Base-by-base conservation (phyloP, 2,797 vertebrate genomes). In the Acrocephalus scirpaceus region DNA sequence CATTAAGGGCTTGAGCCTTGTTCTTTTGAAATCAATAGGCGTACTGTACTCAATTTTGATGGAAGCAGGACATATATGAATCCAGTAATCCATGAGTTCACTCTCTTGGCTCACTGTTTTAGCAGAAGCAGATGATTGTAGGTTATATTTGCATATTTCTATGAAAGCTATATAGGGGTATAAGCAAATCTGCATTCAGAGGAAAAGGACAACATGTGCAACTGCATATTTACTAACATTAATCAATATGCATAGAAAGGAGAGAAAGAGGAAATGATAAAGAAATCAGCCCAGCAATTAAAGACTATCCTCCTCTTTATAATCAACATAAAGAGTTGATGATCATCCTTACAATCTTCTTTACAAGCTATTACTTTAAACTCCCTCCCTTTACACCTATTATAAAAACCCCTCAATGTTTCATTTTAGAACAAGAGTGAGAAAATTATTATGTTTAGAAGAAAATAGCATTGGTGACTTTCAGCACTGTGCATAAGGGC, bases 251-350 rank as follows among this genome's bases (percentile, higher is more conserved):
- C 94, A 94, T 64, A 91, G 86, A 90, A 87, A 96, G 76, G 64
- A 85, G 78, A 97, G 86, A 97, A 96, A 92, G 40, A 88, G 77
- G 88, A 95, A 94, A 91, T 65, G 48, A 90, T 93, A 84, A 96
- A 96, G 78, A 96, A 92, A 96, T 91, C 78, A 94, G 71, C 88
- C 91, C 84, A 96, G 92, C 86, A 95, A 94, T 96, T 95, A 95
- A 81, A 93, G 36, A 47, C 76, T 86, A 84, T 87, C 42, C 66
- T 88, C 11, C 16, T 83, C 54, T 86, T 93, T 65, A 69, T 38
- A 86, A 92, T 42, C 71, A 85, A 76, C 84, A 65, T 38, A 67
- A 91, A 91, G 40, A 47, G 50, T 9, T 86, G 50, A 77, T 57
- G 21, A 84, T 80, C 15, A 61, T 42, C 27, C 66, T 83, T 54